These are phyloP conservation scores for Zoanthus sociatus DNA, from an alignment of 92 coral and sea anemone species.

Conservation along the genomic window DNA sequence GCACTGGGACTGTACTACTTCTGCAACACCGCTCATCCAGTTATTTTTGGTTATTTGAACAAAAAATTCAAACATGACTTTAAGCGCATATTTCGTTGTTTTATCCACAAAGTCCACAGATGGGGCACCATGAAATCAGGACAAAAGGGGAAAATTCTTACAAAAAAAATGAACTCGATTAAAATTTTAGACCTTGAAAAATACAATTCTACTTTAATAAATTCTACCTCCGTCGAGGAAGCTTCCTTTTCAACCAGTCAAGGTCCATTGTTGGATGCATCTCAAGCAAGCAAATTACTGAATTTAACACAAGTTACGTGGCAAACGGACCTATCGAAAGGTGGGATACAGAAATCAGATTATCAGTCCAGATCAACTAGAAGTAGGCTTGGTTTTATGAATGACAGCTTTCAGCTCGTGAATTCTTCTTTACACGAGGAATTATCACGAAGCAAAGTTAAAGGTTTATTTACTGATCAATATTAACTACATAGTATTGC, in stretches of 20 bases:
- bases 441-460: slow-evolving; percentile 17
- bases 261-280: slow-evolving; percentile 1
- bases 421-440: slow-evolving; percentile 34
- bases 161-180: slow-evolving; percentile 24
- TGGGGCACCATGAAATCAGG: slow-evolving; percentile 32
- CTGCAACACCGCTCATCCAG: slow-evolving; percentile 61
- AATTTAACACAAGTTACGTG: not conserved
- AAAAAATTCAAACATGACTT: slow-evolving; percentile 69
- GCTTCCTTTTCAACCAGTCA: slow-evolving; percentile 13
- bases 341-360: not conserved
- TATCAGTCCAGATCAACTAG: not conserved
- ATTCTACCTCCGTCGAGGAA: slow-evolving; percentile 16
- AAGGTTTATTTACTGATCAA: not conserved
- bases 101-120: slow-evolving; percentile 41
- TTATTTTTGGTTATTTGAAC: slow-evolving; percentile 77
- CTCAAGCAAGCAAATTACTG: not conserved
- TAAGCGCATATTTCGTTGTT: slow-evolving; percentile 58
- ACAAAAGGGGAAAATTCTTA: slow-evolving; percentile 21
- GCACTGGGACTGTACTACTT: slow-evolving; percentile 60
- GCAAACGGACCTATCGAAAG: not conserved
- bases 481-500: not conserved
- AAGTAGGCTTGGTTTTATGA: not conserved
- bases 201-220: slow-evolving; percentile 18
- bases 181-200: slow-evolving; percentile 13
- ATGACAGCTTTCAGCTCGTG: not conserved